phyloP scores from a whole-genome alignment of 2,113 vertebrate species.

The Menidia beryllina region DNA sequence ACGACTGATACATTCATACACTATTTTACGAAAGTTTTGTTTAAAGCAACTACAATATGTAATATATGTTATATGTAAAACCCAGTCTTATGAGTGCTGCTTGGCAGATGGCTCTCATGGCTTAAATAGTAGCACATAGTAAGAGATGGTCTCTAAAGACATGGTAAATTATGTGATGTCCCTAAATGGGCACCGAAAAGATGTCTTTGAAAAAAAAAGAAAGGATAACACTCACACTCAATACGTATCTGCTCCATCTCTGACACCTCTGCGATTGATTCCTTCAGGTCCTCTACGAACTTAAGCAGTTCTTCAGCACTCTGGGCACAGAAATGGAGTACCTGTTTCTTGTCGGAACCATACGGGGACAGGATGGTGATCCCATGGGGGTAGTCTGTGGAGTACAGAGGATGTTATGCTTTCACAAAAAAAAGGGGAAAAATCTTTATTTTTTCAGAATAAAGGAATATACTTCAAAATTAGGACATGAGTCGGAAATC shows the following conservation, averaged over 20 bases:
- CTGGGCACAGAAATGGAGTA: slow-evolving; percentile 95
- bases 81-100: no score
- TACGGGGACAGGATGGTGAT: slow-evolving; percentile 95
- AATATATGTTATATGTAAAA: no score
- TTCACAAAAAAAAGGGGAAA: not conserved
- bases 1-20: no score
- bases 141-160: not conserved
- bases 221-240: slow-evolving; percentile 87
- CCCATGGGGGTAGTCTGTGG: slow-evolving; percentile 95
- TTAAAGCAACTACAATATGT: no score
- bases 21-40: no score
- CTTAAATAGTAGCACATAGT: not conserved
- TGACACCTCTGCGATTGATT: slow-evolving; percentile 95
- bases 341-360: slow-evolving; percentile 96
- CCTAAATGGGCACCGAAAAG: not conserved
- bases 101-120: no score
- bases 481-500: not conserved
- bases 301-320: slow-evolving; percentile 97
- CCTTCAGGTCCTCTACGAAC: slow-evolving; percentile 97
- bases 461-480: no score
- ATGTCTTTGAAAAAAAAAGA: not conserved
- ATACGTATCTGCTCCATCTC: slow-evolving; percentile 99
- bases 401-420: not conserved
- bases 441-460: no score
- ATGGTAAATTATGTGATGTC: not conserved